phyloP scores from a whole-genome alignment of 2,797 vertebrate genomes.

The Sibirionetta formosa region DNA sequence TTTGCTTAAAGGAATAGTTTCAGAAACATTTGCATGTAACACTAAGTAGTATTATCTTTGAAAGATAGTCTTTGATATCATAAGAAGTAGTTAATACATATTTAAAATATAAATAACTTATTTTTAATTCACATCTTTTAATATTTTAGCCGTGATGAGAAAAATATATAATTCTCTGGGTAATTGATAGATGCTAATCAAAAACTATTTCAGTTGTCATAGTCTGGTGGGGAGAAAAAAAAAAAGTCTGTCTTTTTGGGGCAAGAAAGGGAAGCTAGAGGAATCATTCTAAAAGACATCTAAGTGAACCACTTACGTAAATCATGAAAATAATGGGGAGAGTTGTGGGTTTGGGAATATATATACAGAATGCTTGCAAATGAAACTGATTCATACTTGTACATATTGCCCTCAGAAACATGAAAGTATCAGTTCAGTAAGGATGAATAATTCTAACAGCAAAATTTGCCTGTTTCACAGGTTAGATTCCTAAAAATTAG shows the following conservation, averaged over 20 bases:
- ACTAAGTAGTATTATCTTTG: not conserved
- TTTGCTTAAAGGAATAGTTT: slow-evolving; percentile 42
- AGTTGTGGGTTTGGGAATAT: not conserved
- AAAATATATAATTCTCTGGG: not conserved
- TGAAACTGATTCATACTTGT: not conserved
- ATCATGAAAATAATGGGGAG: not conserved
- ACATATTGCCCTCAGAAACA: not conserved
- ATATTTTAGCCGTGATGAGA: not conserved
- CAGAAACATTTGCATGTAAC: not conserved
- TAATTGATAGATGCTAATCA: not conserved
- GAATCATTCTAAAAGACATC: not conserved
- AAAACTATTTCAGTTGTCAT: not conserved
- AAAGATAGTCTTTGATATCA: not conserved
- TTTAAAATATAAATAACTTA: not conserved
- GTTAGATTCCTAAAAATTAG: not conserved
- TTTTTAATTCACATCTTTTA: not conserved
- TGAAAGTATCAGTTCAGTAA: not conserved
- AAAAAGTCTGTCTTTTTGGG: not conserved
- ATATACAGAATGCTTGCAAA: not conserved
- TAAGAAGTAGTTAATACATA: not conserved
- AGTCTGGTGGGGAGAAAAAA: not conserved
- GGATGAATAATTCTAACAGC: not conserved
- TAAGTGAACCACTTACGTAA: not conserved
- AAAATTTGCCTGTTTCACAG: not conserved
- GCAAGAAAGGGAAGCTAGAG: not conserved